Conservation (phyloP, 2,888 invertebrate genomes). For the Eudasyphora cyanicolor region DNA sequence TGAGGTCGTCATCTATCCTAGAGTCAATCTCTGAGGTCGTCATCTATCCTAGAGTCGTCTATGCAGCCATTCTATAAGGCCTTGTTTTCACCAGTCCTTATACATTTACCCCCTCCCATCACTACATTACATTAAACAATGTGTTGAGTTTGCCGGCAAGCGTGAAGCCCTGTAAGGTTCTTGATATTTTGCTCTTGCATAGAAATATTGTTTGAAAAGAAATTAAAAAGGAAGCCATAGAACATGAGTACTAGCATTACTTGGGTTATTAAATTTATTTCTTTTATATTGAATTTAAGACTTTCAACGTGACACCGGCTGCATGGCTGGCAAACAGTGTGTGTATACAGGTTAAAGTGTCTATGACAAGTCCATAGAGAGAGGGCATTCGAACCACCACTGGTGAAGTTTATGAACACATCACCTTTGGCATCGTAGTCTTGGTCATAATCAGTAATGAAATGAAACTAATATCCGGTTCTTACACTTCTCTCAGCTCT, state of each 20-base stretch:
- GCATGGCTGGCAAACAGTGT: not conserved
- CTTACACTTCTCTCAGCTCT: not conserved
- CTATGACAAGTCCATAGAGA: not conserved
- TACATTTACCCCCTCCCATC: no score
- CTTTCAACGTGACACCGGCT: constrained; percentile 35
- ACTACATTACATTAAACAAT: no score
- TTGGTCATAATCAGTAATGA: constrained; percentile 41
- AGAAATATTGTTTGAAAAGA: not conserved
- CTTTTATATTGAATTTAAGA: constrained; percentile 46
- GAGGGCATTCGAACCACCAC: not conserved
- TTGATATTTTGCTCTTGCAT: constrained; percentile 18
- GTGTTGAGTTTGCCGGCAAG: not conserved
- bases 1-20: no score
- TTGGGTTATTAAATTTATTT: constrained; percentile 41
- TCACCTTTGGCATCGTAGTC: not conserved
- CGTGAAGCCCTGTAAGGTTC: constrained; percentile 45
- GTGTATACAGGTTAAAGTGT: not conserved
- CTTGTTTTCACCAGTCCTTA: no score
- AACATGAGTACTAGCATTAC: constrained; percentile 32
- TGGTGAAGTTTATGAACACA: not conserved
- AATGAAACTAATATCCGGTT: constrained; percentile 54
- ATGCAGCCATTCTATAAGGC: no score
- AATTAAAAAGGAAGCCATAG: constrained; percentile 57
- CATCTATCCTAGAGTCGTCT: no score
- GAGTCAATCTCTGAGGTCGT: no score